Base-by-base conservation (phyloP, 2,797 vertebrate species). In the Onychomys arenicola region DNA sequence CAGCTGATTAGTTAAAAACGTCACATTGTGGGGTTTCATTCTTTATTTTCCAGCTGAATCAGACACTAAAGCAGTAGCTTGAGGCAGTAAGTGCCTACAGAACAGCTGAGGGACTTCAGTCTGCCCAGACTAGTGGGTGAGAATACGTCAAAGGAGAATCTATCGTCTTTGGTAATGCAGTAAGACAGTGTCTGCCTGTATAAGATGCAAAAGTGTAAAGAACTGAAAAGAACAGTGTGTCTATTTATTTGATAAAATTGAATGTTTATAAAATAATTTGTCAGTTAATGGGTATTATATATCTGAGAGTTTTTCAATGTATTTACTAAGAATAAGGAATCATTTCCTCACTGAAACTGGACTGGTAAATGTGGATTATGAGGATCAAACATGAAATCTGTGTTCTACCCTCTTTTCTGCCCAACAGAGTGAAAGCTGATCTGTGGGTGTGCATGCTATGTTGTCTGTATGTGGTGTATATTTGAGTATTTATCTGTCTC, bases 11-110 rank as follows among this genome's bases (percentile, higher is more conserved):
- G 97, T 97, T 98, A 97, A 97, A 98, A 98, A 98, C 98, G 96
- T 98, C 98, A 95, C 98, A 98, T 98, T 98, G 97, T 98, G 97
- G 98, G 97, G 98, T 98, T 98, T 97, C 96, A 85, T 95, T 98
- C 98, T 88, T 98, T 98, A 97, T 98, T 98, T 98, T 98, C 92
- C 94, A 92, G 98, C 98, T 97, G 97, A 98, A 98, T 98, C 97
- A 97, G 96, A 97, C 98, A 98, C 98, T 98, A 98, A 98, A 98
- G 97, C 96, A 98, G 97, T 98, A 98, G 98, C 98, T 99, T 83
- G 98, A 98, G 98, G 97, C 98, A 97, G 92, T 97, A 96, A 98
- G 90, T 98, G 98, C 98, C 98, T 97, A 93, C 96, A 97, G 98
- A 98, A 98, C 97, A 98, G 98, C 98, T 98, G 96, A 98, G 97